Evolutionary conservation across 2,888 invertebrate species (phyloP), one percentile per base, ranked within the genome.

Genomic region (Galeruca laticollis): DNA sequence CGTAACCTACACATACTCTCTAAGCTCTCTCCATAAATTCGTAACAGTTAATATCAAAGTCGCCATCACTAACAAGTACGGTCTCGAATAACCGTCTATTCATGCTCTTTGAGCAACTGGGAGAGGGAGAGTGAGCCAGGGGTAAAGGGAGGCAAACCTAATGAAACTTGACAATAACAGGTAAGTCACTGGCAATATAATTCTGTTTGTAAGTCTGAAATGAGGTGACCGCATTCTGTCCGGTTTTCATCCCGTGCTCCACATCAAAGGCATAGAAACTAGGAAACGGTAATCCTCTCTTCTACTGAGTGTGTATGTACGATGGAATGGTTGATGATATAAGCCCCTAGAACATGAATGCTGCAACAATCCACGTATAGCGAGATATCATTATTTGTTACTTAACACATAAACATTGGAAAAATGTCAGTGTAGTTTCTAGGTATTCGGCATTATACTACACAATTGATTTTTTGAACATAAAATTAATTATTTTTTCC

Each of bases 111-210:
- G 71, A 71, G 73, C 68, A 65, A 64, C 67, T 60, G 60, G 40
- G 73, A 65, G 74, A 68, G 64, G 60, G 57, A 57, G 60, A 59
- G 69, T n/a, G n/a, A 65, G 64, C 73, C 72, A 73, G 72, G 71
- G 1, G 8, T 5, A 60, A 60, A 52, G 60, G 54, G 73, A 69
- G 74, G 70, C 69, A 74, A 75, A 74, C 69, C 75, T 79, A 80
- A 82, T 80, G 79, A 80, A 78, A 81, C 82, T 81, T 81, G 82
- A 82, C 82, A 82, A 82, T 81, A 77, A 78, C 79, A 80, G 75
- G 79, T 82, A 81, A 83, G 82, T 83, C 81, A 82, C 79, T 81
- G 79, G 83, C 82, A 82, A 82, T 82, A 82, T 82, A 84, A 84
- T 84, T 84, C 83, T 78, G 83, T 83, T 84, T 84, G 84, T 83